Base-by-base conservation (phyloP, 2,797 vertebrate species). In the Enteromius unitaeniatus region DNA sequence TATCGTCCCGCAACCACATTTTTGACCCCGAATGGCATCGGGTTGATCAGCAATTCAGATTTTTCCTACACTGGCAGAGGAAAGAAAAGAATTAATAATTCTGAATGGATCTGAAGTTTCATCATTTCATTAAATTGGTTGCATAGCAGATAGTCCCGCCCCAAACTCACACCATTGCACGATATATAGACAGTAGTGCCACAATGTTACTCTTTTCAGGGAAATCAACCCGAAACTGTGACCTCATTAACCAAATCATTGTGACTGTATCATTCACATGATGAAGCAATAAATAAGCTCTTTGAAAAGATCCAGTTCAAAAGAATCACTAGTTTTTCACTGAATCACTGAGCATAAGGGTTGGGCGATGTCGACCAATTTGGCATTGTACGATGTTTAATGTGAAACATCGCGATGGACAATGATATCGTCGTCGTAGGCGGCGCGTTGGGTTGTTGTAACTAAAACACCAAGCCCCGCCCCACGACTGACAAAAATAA, bases 21-120 rank as follows among this genome's bases (percentile, higher is more conserved):
- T 69, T 78, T 86, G 47, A 62, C 69, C 42, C 49, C 85, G 81
- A 89, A 91, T 91, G 90, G 92, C 90, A 90, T 87, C 87, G 92
- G 92, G 89, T 88, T 79, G 93, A 92, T 93, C 91, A 90, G 92
- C 90, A 90, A 83, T 92, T 93, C 90, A 13, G 47, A 83, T 85
- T 81, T 86, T 81, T 79, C 42, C 53, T 84, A 86, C 28, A 55
- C 58, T 72, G 28, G 14, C 3, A 62, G 60, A 69, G 53, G 26
- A 23, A n/a, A 58, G 70, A 34, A 31, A 73, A 74, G 2, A 10
- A 47, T 51, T 21, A 49, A 45, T 45, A 70, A 47, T 23, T 28
- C 1, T 26, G 13, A 70, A 28, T 26, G 15, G 23, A 72, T 26
- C 42, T 28, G 42, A 28, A 13, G 14, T 62, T 62, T 62, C 26